Conservation (phyloP, 23 tunicate species). For the Diplosoma virens region DNA sequence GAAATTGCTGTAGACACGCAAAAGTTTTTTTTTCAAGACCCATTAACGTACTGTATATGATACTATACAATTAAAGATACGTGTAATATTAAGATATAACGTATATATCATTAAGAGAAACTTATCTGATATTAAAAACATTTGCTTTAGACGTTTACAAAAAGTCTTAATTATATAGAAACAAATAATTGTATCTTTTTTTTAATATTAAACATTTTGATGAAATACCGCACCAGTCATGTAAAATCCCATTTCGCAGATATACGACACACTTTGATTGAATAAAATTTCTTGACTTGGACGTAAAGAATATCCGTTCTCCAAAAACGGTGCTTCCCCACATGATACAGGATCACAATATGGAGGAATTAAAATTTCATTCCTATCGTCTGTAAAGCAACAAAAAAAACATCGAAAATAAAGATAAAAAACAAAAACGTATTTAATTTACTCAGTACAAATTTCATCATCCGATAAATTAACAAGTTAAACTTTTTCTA, state of each 20-base stretch:
- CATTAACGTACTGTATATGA: too few species aligned
- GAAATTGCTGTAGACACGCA: too few species aligned
- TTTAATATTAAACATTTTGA: too few species aligned
- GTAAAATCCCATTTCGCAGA: slow-evolving; percentile 69
- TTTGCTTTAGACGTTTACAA: too few species aligned
- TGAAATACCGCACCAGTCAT: slow-evolving; percentile 20
- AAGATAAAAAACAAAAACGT: background rate
- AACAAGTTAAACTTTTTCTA: background rate
- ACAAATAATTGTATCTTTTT: too few species aligned
- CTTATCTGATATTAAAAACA: too few species aligned
- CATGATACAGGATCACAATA: slow-evolving; percentile 56
- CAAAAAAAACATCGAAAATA: background rate
- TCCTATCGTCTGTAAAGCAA: background rate
- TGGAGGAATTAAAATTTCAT: slow-evolving; percentile 18
- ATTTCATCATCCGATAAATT: background rate
- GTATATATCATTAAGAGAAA: too few species aligned
- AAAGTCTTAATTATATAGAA: too few species aligned
- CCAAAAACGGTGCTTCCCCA: slow-evolving; percentile 36
- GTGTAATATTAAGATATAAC: too few species aligned
- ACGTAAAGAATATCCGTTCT: slow-evolving; percentile 33
- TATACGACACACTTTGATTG: slow-evolving; percentile 33
- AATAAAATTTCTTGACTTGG: slow-evolving; percentile 29
- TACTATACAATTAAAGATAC: too few species aligned
- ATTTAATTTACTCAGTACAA: background rate
- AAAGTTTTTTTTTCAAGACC: too few species aligned